Evolutionary conservation across 2,888 invertebrate genomes (phyloP).

Genomic region (Terebella lapidaria): DNA sequence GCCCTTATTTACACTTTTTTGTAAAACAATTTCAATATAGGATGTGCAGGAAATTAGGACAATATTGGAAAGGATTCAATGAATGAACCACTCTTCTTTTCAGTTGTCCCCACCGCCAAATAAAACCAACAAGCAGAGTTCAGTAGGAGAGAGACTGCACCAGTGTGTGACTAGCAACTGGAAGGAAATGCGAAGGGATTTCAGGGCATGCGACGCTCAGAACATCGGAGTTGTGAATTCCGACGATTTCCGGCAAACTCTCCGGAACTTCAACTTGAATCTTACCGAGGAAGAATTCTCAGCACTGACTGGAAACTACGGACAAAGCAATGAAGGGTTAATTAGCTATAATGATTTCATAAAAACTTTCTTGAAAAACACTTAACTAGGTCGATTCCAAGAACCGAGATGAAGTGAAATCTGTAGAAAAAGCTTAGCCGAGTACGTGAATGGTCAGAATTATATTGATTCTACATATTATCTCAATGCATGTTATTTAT

Average conservation of each 20-base stretch:
- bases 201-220: constrained; percentile 33
- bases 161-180: constrained; percentile 39
- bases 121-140: background rate
- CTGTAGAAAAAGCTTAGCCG: too few species aligned
- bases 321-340: constrained; percentile 35
- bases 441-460: too few species aligned
- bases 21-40: too few species aligned
- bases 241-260: constrained; percentile 37
- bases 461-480: too few species aligned
- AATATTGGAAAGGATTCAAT: too few species aligned
- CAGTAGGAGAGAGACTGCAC: constrained; percentile 29
- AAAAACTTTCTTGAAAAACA: constrained; percentile 33
- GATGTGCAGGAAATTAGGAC: too few species aligned
- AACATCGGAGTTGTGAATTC: constrained; percentile 32
- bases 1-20: too few species aligned
- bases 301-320: constrained; percentile 40
- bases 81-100: too few species aligned
- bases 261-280: constrained; percentile 42
- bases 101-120: background rate
- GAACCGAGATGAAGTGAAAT: too few species aligned
- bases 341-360: constrained; percentile 49
- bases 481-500: too few species aligned
- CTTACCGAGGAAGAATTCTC: constrained; percentile 47
- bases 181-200: constrained; percentile 48
- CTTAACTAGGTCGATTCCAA: too few species aligned